Conservation (phyloP, 2,888 invertebrate species). For the Eristalis tenax region DNA sequence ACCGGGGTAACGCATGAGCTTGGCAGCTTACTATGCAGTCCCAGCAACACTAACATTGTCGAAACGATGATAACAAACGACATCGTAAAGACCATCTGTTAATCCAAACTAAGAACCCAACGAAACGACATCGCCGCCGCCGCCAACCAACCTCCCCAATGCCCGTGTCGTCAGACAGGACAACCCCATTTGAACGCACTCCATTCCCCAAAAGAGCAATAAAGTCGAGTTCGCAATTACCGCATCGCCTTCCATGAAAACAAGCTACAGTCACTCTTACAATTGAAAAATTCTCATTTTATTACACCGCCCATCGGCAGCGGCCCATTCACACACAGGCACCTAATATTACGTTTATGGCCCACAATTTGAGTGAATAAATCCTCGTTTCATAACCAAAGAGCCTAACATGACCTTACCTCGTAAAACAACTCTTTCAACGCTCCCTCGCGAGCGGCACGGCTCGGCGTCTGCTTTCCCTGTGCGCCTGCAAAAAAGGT, state of each 20-base stretch:
- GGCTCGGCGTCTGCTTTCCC: not conserved
- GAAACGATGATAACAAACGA: not conserved
- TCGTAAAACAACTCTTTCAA: conserved; percentile 48
- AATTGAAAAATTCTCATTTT: conserved; percentile 51
- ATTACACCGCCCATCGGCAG: conserved; percentile 21
- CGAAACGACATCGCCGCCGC: not conserved
- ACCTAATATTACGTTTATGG: conserved; percentile 51
- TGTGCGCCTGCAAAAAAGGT: conserved; percentile 32
- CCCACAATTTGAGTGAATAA: conserved; percentile 53
- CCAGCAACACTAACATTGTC: not conserved
- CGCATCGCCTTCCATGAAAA: conserved; percentile 1
- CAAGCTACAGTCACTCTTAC: conserved; percentile 6
- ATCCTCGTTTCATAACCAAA: conserved; percentile 10
- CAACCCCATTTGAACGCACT: not conserved
- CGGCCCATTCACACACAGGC: conserved; percentile 26
- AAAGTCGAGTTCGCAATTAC: not conserved
- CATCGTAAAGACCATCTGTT: not conserved
- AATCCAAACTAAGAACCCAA: not conserved
- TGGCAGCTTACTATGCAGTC: too few species aligned
- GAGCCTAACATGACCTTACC: conserved; percentile 58
- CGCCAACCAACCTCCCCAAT: not conserved
- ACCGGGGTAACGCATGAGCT: not conserved
- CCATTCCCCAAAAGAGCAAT: not conserved
- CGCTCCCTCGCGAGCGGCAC: not conserved
- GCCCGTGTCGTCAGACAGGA: not conserved